Evolutionary conservation across 2,888 invertebrate genomes (phyloP), one percentile per base, ranked within the genome.

Genomic region (Glaucopsyche alexis): DNA sequence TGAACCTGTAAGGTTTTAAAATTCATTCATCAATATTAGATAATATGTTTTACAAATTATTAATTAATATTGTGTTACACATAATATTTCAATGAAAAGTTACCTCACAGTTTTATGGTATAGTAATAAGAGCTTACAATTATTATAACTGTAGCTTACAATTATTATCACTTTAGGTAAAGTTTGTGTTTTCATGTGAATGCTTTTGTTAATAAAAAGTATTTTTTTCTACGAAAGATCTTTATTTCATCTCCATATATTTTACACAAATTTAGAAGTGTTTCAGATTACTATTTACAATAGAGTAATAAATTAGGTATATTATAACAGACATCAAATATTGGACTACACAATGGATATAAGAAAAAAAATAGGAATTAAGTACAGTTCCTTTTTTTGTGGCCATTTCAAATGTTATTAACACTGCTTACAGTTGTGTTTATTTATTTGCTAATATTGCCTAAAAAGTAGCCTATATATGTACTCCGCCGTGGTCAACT

Each of bases 241-340:
- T 90, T 92, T 92, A 90, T 90, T 92, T 90, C 84, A 88, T 88
- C 90, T 89, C 90, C 90, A 89, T 84, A 84, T 86, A 87, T 83
- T 87, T 85, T 89, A 90, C 87, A 91, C 85, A 86, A 84, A 87
- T 83, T 80, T 82, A 83, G 84, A 78, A 78, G 77, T 78, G 78
- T 81, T 82, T 84, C 80, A 81, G 88, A 86, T 82, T 90, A n/a
- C n/a, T n/a, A 90, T 88, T 79, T 81, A 89, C 80, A 83, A 77
- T 77, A 83, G 85, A 82, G 86, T 87, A 87, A 85, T 80, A 77
- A 84, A 81, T 38, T 60, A 77, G 76, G 76, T 76, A 79, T 81
- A 79, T 60, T 38, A 60, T 60, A 81, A 74, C 16, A 67, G 52
- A 72, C 72, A 72, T 52, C 66, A 71, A 72, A 72, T 45, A 72